phyloP scores from a whole-genome alignment of 2,113 vertebrate species.

The Phodopus roborovskii region DNA sequence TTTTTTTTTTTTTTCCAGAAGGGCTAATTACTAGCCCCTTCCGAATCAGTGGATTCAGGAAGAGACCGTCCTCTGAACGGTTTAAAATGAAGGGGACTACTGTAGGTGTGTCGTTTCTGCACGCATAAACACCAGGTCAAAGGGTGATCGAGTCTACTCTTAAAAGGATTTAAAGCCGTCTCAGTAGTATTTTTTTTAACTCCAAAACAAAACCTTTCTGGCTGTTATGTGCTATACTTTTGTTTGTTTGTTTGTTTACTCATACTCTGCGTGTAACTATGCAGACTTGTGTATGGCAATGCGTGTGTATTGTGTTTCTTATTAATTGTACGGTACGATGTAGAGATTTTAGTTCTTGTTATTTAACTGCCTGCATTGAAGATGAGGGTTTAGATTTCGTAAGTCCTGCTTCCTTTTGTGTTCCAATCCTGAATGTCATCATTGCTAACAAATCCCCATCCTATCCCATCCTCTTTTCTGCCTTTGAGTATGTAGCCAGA shows the following conservation, averaged over 20 bases:
- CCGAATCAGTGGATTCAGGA: neutral
- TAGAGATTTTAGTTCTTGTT: constrained; percentile 35
- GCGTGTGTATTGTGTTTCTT: neutral
- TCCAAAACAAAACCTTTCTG: neutral
- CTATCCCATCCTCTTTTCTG: constrained; percentile 29
- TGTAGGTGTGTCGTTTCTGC: neutral
- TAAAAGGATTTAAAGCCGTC: neutral
- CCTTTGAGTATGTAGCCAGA: constrained; percentile 57
- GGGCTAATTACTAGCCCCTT: neutral
- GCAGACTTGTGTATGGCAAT: neutral
- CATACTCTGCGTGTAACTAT: neutral
- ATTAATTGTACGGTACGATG: neutral
- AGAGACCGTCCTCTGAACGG: neutral
- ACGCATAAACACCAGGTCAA: neutral
- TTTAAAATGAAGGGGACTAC: neutral
- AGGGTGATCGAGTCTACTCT: neutral
- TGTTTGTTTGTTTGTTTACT: no score
- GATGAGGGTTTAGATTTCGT: constrained; percentile 32
- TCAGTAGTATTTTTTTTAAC: neutral
- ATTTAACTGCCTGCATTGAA: constrained; percentile 3
- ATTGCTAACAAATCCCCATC: constrained; percentile 54
- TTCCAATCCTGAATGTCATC: constrained; percentile 47
- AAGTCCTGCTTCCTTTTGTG: constrained; percentile 35
- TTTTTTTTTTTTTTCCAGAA: neutral
- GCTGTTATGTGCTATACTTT: neutral